Conservation (phyloP, 1,140 invertebrate genomes). For the Drosophila gunungcola region DNA sequence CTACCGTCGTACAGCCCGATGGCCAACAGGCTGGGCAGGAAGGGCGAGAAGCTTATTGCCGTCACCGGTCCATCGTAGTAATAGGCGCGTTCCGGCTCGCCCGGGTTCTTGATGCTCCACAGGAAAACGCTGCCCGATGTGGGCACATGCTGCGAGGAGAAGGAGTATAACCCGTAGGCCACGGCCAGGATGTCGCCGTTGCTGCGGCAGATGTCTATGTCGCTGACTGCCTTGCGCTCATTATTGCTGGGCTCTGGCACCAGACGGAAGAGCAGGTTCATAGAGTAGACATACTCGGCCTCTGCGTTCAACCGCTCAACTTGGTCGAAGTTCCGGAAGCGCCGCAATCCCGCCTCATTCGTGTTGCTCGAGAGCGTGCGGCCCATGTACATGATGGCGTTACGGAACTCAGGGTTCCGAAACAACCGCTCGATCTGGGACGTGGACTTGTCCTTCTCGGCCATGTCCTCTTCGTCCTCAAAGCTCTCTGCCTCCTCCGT, state of each 20-base stretch:
- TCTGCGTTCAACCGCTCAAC: slow-evolving; percentile 86
- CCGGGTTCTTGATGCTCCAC: slow-evolving; percentile 95
- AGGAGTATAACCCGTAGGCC: slow-evolving; percentile 88
- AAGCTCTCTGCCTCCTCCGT: slow-evolving; percentile 22
- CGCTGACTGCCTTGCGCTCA: slow-evolving; percentile 85
- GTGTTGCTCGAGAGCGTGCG: slow-evolving; percentile 64
- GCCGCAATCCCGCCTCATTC: slow-evolving; percentile 50
- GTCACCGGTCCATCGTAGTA: slow-evolving; percentile 89
- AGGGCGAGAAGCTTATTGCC: slow-evolving; percentile 89
- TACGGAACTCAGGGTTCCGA: slow-evolving; percentile 32
- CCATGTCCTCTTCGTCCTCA: slow-evolving; percentile 19
- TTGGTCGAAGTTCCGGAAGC: slow-evolving; percentile 61
- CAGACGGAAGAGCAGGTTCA: slow-evolving; percentile 88
- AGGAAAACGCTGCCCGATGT: slow-evolving; percentile 86
- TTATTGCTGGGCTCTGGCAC: slow-evolving; percentile 53
- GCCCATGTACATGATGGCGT: slow-evolving; percentile 52
- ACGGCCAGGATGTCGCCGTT: slow-evolving; percentile 89
- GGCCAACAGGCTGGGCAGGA: slow-evolving; percentile 89
- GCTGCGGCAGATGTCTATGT: slow-evolving; percentile 87
- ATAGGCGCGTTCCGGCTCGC: slow-evolving; percentile 91
- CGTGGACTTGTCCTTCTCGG: neutral
- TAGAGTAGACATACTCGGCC: slow-evolving; percentile 87
- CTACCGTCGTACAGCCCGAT: slow-evolving; percentile 92
- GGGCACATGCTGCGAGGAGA: slow-evolving; percentile 67
- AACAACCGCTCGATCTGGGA: slow-evolving; percentile 17